phyloP scores from a whole-genome alignment of 2,888 invertebrate species.

The Orthonychiurus folsomi region DNA sequence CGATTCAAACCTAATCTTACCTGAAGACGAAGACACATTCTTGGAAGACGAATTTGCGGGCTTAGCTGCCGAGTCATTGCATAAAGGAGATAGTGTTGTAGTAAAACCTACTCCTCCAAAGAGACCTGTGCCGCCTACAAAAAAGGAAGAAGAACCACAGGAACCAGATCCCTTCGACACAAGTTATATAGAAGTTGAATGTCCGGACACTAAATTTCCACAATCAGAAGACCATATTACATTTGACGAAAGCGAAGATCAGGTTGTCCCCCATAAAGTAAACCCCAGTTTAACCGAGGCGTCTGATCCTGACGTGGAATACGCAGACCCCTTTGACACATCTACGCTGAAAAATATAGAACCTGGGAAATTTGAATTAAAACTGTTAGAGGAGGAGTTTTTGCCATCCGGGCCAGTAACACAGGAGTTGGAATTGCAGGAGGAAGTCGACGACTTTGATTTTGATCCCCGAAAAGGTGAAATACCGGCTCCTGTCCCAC shows the following conservation, averaged over 20 bases:
- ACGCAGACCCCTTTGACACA: conserved; percentile 78
- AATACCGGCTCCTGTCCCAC: conserved; percentile 15
- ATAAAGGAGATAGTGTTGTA: conserved; percentile 51
- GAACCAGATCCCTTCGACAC: conserved; percentile 46
- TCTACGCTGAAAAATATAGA: conserved; percentile 62
- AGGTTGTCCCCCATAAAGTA: conserved; percentile 3
- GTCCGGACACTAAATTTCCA: conserved; percentile 42
- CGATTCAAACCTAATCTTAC: too few species aligned
- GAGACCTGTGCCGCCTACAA: conserved; percentile 19
- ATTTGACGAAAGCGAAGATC: not conserved
- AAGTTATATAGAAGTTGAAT: conserved; percentile 43
- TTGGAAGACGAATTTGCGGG: conserved; percentile 68
- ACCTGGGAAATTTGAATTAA: conserved; percentile 68
- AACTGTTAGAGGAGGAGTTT: conserved; percentile 67
- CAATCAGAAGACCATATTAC: conserved; percentile 27
- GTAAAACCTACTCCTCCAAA: conserved; percentile 43
- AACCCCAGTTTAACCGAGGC: not conserved
- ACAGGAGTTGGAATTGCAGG: conserved; percentile 41
- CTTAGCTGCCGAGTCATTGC: conserved; percentile 66
- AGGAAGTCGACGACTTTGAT: conserved; percentile 30
- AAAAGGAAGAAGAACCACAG: conserved; percentile 44
- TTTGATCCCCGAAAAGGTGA: conserved; percentile 38
- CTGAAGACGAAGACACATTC: conserved; percentile 49
- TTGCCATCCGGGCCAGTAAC: conserved; percentile 46
- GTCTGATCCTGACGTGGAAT: not conserved